Conservation (phyloP, 2,113 vertebrate genomes). For the Poeciliopsis prolifica region DNA sequence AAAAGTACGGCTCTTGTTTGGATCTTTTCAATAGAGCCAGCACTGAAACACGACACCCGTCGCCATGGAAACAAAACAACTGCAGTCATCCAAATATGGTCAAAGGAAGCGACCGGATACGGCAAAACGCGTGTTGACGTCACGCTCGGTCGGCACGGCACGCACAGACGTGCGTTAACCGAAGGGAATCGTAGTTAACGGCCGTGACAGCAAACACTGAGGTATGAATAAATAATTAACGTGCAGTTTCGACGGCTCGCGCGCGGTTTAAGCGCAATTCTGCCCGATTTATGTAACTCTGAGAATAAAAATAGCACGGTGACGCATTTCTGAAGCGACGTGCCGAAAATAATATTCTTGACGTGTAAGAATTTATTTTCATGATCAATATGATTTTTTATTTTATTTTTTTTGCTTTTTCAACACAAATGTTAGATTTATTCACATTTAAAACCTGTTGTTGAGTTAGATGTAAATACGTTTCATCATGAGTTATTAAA, state of each 20-base stretch:
- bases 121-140: constrained; percentile 66
- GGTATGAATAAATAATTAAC: constrained; percentile 67
- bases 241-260: constrained; percentile 49
- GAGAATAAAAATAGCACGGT: constrained; percentile 25
- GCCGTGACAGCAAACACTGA: constrained; percentile 44
- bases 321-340: constrained; percentile 5
- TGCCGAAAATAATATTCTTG: constrained; percentile 1
- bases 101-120: constrained; percentile 61
- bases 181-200: constrained; percentile 16
- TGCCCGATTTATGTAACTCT: constrained; percentile 39
- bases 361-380: not conserved
- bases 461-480: not conserved
- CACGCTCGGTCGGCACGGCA: constrained; percentile 13
- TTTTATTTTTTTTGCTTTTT: not conserved
- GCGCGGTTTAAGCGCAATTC: constrained; percentile 40
- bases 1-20: constrained; percentile 16
- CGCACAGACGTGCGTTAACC: constrained; percentile 35
- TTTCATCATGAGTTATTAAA: not conserved
- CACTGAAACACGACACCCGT: constrained; percentile 57
- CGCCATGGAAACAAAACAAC: constrained; percentile 78
- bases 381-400: not conserved
- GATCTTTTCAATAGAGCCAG: constrained; percentile 48
- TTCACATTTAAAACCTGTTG: not conserved
- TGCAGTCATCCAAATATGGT: constrained; percentile 73
- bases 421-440: not conserved